Percentiles rank a stretch among this genome's conserved stretches.
Conservation (phyloP, 2,888 invertebrate species). For the Adineta ricciae region DNA sequence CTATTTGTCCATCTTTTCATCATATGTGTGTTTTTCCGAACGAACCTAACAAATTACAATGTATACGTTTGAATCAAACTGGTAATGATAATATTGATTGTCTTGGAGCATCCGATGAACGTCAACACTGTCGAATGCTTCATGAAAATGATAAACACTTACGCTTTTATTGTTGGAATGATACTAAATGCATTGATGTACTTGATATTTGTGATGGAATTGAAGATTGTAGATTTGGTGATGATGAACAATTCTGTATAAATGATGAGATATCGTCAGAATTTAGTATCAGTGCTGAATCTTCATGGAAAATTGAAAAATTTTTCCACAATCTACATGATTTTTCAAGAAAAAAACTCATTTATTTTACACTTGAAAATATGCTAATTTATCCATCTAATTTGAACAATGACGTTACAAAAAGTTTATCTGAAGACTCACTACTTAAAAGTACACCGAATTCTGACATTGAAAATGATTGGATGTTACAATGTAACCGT, state of each 20-base stretch:
- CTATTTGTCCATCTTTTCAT: no score
- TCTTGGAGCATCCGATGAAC: neutral
- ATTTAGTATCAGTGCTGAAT: neutral
- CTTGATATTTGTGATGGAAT: neutral
- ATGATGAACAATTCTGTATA: neutral
- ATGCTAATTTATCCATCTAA: no score
- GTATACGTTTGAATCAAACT: neutral
- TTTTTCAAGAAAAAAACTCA: no score
- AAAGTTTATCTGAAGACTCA: no score
- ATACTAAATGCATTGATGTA: neutral
- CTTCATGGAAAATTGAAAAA: no score
- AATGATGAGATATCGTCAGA: neutral
- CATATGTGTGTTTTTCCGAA: neutral
- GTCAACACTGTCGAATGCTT: neutral
- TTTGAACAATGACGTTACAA: no score
- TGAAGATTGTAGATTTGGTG: neutral
- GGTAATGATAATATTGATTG: neutral
- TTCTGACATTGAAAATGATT: no score
- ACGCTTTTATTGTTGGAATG: neutral
- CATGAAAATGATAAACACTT: neutral
- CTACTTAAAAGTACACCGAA: no score
- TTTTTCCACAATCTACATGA: no score
- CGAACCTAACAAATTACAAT: no score
- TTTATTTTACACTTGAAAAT: no score
- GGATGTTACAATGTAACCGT: neutral